Evolutionary conservation across 2,888 invertebrate species (phyloP).

Genomic region (Zele albiditarsus): DNA sequence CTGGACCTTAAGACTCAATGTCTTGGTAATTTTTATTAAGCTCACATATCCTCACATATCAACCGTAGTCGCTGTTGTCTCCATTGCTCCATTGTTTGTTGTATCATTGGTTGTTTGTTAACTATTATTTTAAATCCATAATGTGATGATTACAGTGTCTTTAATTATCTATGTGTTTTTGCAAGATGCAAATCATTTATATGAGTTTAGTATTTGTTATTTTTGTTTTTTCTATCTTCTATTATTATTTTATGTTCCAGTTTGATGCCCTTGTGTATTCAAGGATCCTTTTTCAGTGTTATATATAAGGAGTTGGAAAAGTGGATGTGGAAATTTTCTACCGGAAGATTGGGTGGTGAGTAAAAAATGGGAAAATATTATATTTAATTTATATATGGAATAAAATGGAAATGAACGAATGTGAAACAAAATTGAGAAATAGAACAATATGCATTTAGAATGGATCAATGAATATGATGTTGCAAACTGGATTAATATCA

Average conservation of each 20-base stretch:
- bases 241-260: not conserved
- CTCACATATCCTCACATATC: slow-evolving; percentile 68
- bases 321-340: not conserved
- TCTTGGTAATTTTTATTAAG: slow-evolving; percentile 61
- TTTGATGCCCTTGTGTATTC: not conserved
- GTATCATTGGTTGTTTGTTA: slow-evolving; percentile 29
- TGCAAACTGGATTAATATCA: not conserved
- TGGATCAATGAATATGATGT: not conserved
- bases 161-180: not conserved
- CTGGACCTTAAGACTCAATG: slow-evolving; percentile 62
- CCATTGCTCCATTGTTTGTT: slow-evolving; percentile 14
- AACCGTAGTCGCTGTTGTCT: slow-evolving; percentile 62
- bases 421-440: too few relatives aligned
- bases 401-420: not conserved
- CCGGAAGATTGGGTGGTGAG: not conserved
- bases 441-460: not conserved
- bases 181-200: not conserved
- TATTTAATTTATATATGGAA: not conserved
- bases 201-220: not conserved
- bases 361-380: not conserved
- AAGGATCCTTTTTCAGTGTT: not conserved
- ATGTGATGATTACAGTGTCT: not conserved
- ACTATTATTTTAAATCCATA: slow-evolving; percentile 18
- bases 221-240: not conserved
- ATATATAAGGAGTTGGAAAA: not conserved